phyloP scores from a whole-genome alignment of 53 echinoderm and acorn worm genomes.

The Holothuria leucospilota region DNA sequence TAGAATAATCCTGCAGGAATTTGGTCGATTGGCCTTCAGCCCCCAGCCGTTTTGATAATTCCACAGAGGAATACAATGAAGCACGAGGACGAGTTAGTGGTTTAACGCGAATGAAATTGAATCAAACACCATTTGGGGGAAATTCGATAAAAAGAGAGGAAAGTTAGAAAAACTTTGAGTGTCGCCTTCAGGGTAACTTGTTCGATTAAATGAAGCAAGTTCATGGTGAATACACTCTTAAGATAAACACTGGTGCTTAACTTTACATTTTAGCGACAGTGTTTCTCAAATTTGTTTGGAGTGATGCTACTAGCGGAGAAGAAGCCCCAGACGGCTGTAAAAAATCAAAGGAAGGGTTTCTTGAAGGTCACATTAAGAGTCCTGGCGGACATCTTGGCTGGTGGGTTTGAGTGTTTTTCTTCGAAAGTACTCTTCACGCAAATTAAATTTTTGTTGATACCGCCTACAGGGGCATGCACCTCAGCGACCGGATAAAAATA shows the following conservation, averaged over 20 bases:
- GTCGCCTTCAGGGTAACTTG: constrained; percentile 7
- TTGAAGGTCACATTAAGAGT: constrained; percentile 9
- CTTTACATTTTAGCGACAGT: no score
- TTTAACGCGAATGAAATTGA: neutral
- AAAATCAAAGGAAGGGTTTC: neutral
- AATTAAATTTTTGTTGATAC: no score
- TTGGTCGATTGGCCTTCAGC: constrained; percentile 40
- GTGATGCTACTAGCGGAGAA: neutral
- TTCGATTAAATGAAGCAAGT: neutral
- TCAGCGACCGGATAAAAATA: no score
- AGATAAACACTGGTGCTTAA: no score
- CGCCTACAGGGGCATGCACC: no score
- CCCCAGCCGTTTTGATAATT: constrained; percentile 13
- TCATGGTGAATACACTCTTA: neutral
- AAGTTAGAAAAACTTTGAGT: neutral
- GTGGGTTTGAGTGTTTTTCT: no score
- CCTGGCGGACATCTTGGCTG: constrained; percentile 12
- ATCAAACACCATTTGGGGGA: constrained; percentile 6
- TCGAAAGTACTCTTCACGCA: no score
- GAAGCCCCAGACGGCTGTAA: neutral
- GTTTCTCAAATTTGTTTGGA: no score
- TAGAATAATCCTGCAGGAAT: constrained; percentile 3
- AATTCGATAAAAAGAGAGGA: neutral
- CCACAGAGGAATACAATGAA: constrained; percentile 13
- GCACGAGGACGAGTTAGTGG: neutral